Evolutionary conservation across 2,888 invertebrate genomes (phyloP).

Genomic region (Apotomis capreana): DNA sequence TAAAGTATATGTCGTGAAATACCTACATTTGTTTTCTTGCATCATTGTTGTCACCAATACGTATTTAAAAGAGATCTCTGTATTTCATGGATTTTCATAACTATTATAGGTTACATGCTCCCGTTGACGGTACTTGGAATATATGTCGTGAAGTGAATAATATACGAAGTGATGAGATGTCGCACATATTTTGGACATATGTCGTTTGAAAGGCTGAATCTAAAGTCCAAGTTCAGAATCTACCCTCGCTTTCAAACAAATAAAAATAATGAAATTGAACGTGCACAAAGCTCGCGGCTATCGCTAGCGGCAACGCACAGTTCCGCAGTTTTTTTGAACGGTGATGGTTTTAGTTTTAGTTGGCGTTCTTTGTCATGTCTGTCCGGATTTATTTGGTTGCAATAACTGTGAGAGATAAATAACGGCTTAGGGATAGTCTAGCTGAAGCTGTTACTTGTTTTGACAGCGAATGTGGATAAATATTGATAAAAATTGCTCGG

Average conservation of each 20-base stretch:
- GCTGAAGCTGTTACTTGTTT: slow-evolving; percentile 27
- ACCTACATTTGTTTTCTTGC: too few species aligned
- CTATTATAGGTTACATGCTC: too few species aligned
- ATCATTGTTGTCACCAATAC: too few species aligned
- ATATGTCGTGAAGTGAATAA: too few species aligned
- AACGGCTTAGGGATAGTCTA: slow-evolving; percentile 38
- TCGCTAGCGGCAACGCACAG: slow-evolving; percentile 42
- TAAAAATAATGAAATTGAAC: slow-evolving; percentile 57
- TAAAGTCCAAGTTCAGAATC: too few species aligned
- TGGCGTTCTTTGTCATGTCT: slow-evolving; percentile 57
- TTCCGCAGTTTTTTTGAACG: slow-evolving; percentile 45
- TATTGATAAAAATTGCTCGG: neutral
- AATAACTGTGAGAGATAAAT: slow-evolving; percentile 58
- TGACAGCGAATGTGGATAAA: slow-evolving; percentile 8
- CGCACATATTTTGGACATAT: too few species aligned
- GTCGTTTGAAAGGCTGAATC: too few species aligned
- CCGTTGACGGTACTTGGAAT: too few species aligned
- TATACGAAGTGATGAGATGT: too few species aligned
- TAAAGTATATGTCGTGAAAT: too few species aligned
- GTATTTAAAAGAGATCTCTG: too few species aligned
- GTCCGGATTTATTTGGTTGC: slow-evolving; percentile 57
- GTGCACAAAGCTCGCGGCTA: slow-evolving; percentile 45
- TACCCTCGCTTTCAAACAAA: slow-evolving; percentile 40
- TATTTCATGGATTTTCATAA: too few species aligned
- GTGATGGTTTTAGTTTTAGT: slow-evolving; percentile 55